Base-by-base conservation (phyloP, 2,797 vertebrate genomes). In the Tangara arthus region DNA sequence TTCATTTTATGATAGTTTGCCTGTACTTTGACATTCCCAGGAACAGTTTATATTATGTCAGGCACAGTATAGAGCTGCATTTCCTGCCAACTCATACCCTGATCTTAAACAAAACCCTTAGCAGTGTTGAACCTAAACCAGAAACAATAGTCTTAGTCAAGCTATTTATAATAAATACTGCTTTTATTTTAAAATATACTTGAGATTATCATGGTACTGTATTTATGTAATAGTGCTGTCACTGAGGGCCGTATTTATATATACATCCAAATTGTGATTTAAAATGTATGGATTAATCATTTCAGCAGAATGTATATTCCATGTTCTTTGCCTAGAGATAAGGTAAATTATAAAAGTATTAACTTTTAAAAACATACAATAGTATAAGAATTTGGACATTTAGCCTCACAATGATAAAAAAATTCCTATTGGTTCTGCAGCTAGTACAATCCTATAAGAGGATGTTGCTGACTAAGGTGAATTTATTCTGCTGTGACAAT, bases 11-110 rank as follows among this genome's bases (percentile, higher is more conserved):
- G 55, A 12, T 65, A 69, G 76, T 93, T 69, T 89, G 55, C 73
- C 32, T 87, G 84, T 93, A 85, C 41, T 94, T 94, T 92, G 34
- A 89, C 71, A 59, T 86, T 81, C n/a, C 55, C 20, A 80, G 66
- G 63, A 83, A 90, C 24, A 76, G 76, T 53, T 39, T 59, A 7
- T 88, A 59, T 89, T 39, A 50, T 2, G 2, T 12, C 59, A 94
- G 44, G 34, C 19, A 24, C 28, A 44, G 39, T 14, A 24, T 11
- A 68, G 82, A 95, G 69, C 32, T 84, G 39, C 73, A 80, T 80
- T 53, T 89, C 15, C 42, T 96, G 83, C 71, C 90, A 78, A 12
- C 23, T 22, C 37, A 30, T 89, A 32, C 17, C 18, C 49, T 61
- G 60, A 77, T 42, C 35, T 68, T 63, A 52, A 93, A 44, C 11